Percentiles rank a stretch among this genome's conserved stretches.
Evolutionary conservation across 2,888 invertebrate species (phyloP).

Genomic region (Augochlorella aurata): DNA sequence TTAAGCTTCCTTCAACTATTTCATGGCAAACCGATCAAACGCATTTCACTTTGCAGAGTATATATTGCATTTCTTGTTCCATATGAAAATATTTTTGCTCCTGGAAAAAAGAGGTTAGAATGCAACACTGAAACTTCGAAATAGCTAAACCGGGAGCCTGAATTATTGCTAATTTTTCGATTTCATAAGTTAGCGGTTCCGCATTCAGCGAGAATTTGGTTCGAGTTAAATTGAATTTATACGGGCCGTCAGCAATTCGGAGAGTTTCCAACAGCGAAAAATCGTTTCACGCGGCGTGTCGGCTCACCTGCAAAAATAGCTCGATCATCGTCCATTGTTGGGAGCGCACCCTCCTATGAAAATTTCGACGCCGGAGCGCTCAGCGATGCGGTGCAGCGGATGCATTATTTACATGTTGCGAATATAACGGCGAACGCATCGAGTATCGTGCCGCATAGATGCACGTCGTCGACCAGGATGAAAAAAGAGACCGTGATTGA

Average conservation of each 20-base stretch:
- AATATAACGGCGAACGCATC: conserved; percentile 51
- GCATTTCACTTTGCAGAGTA: too few relatives aligned
- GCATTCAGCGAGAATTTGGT: not conserved
- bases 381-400: conserved; percentile 53
- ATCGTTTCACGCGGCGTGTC: conserved; percentile 46
- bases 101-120: too few relatives aligned
- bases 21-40: too few relatives aligned
- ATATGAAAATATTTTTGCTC: too few relatives aligned
- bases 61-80: too few relatives aligned
- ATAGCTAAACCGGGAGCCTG: not conserved
- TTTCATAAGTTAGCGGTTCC: not conserved
- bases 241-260: conserved; percentile 26
- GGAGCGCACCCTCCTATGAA: conserved; percentile 56
- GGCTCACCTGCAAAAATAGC: conserved; percentile 68
- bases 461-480: conserved; percentile 64
- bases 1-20: too few relatives aligned
- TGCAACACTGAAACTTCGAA: too few relatives aligned
- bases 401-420: conserved; percentile 56
- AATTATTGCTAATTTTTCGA: not conserved
- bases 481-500: conserved; percentile 34
- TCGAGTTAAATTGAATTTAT: conserved; percentile 13
- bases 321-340: conserved; percentile 65
- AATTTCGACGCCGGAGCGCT: conserved; percentile 53
- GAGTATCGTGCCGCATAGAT: conserved; percentile 54
- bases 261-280: conserved; percentile 48